Conservation (phyloP, 2,888 invertebrate genomes). For the Rhopalosiphum nymphaeae region DNA sequence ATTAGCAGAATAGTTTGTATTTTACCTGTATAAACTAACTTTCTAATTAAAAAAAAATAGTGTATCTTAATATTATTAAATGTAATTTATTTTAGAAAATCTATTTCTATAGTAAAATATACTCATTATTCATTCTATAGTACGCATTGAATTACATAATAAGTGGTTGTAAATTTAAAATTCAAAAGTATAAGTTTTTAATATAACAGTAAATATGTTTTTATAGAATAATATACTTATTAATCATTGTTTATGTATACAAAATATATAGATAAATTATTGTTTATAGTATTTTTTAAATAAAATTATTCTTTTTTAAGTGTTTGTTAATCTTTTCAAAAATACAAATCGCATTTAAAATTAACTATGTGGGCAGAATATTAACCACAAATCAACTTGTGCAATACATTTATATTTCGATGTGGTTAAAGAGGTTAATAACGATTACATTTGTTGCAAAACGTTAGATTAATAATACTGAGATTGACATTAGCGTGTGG, state of each 20-base stretch:
- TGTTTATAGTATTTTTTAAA: neutral
- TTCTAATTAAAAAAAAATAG: neutral
- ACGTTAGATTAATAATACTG: neutral
- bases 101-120: neutral
- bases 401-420: constrained; percentile 5
- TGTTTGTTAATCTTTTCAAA: neutral
- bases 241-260: neutral
- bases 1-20: neutral
- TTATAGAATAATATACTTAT: neutral
- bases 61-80: neutral
- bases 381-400: constrained; percentile 36
- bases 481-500: constrained; percentile 11
- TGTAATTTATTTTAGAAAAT: neutral
- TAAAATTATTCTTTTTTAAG: neutral
- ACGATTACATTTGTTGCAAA: constrained; percentile 37
- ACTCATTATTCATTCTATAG: neutral
- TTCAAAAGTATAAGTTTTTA: neutral
- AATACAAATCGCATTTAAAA: neutral
- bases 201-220: neutral
- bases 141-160: neutral
- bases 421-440: constrained; percentile 52
- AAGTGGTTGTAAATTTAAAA: neutral
- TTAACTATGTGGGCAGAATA: neutral
- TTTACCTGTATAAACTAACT: neutral
- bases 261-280: neutral